Evolutionary conservation across 1,140 invertebrate species (phyloP), one percentile per base, ranked within the genome.

Genomic region (Bombus ignitus): DNA sequence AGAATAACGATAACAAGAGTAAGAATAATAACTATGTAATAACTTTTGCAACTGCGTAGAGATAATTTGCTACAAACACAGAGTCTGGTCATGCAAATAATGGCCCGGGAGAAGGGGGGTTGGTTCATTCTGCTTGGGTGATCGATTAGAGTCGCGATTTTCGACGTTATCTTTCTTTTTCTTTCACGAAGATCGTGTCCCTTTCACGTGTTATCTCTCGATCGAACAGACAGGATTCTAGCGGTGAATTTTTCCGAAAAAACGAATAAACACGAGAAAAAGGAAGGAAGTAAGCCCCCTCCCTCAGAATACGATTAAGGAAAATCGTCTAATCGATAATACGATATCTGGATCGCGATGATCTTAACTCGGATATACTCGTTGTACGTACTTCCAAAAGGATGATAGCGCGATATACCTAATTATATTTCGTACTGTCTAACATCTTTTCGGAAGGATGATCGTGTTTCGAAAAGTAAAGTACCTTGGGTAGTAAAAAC

Each of bases 51-150:
- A 93, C 92, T 94, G 92, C 92, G 88, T 93, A 93, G 92, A 94
- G 89, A 94, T 94, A 94, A 94, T 94, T 94, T 89, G 92, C 94
- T 95, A 95, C 93, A 93, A 95, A 95, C 94, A 95, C 93, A 95
- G 94, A 95, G 93, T 95, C 93, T 95, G 91, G 92, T 95, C 94
- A 95, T 95, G 94, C 94, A 95, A 94, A 94, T 94, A 95, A 94
- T 94, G 94, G 94, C 94, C 94, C 94, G 94, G 94, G 92, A 94
- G 94, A 94, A 94, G 92, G 91, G 93, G 92, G 84, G 85, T 94
- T 91, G 89, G 76, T 85, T 85, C 68, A 44, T 80, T 80, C 93
- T 95, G 94, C 94, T 95, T 95, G 94, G 94, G 94, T 94, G 94
- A 95, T 92, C 80, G 72, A 68, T 74, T 5, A 53, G 44, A 74